Conservation (phyloP, 2,888 invertebrate species). For the Apotomis turbidana region DNA sequence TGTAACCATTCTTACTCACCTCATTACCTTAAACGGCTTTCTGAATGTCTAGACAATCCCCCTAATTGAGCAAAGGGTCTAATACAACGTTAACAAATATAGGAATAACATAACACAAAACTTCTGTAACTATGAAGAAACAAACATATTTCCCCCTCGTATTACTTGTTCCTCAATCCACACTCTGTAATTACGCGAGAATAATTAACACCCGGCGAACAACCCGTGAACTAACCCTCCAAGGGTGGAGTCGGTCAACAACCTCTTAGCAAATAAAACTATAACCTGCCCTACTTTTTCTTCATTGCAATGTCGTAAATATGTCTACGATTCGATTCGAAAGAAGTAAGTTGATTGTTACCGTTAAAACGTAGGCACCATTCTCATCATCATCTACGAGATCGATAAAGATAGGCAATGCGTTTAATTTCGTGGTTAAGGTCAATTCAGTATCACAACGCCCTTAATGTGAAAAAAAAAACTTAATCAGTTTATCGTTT, state of each 20-base stretch:
- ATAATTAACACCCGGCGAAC: constrained; percentile 35
- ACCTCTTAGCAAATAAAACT: constrained; percentile 32
- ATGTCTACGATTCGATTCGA: neutral
- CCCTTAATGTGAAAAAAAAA: no score
- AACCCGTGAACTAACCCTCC: constrained; percentile 28
- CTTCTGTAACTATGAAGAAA: constrained; percentile 6
- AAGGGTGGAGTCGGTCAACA: constrained; percentile 38
- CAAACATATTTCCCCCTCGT: constrained; percentile 33
- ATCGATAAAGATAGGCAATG: no score
- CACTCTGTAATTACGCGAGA: constrained; percentile 36
- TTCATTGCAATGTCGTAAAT: constrained; percentile 17
- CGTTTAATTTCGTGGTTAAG: no score
- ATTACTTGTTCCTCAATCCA: constrained; percentile 29
- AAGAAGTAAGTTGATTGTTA: neutral
- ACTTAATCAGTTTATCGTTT: no score
- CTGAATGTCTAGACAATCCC: no score
- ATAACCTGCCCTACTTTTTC: constrained; percentile 27
- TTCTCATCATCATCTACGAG: no score
- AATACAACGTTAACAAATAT: neutral
- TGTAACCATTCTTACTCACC: no score
- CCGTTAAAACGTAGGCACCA: neutral
- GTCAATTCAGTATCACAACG: no score
- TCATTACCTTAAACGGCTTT: no score
- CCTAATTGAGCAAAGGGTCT: no score
- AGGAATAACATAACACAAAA: neutral